Evolutionary conservation across 2,797 vertebrate genomes (phyloP).

Genomic region (Melanogrammus aeglefinus): DNA sequence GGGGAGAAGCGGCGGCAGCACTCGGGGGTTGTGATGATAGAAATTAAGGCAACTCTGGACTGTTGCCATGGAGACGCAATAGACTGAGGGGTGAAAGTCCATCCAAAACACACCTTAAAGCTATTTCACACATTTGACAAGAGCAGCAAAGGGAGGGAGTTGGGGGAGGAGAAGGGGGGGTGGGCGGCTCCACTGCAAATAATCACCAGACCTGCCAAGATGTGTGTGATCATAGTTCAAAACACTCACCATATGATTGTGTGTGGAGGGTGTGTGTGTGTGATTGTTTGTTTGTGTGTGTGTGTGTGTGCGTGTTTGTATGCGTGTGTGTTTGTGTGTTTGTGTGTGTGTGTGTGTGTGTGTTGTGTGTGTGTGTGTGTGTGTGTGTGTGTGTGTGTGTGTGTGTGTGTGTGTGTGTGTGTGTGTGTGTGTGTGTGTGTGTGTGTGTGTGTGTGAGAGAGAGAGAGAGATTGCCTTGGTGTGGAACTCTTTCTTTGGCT

Average conservation of each 20-base stretch:
- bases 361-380: slow-evolving; percentile 36
- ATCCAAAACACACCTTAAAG: slow-evolving; percentile 75
- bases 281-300: slow-evolving; percentile 9
- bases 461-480: slow-evolving; percentile 4
- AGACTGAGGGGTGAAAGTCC: slow-evolving; percentile 71
- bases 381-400: too few species aligned
- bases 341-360: slow-evolving; percentile 34
- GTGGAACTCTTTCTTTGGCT: not conserved
- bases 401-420: not conserved
- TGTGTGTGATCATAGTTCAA: slow-evolving; percentile 66
- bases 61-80: slow-evolving; percentile 68
- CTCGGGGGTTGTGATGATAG: slow-evolving; percentile 73
- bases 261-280: not conserved
- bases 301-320: slow-evolving; percentile 9
- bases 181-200: slow-evolving; percentile 53
- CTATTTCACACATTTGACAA: slow-evolving; percentile 67
- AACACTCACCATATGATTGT: slow-evolving; percentile 37
- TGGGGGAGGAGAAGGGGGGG: slow-evolving; percentile 33
- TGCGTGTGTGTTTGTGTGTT: not conserved
- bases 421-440: not conserved
- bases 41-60: slow-evolving; percentile 71
- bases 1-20: slow-evolving; percentile 64
- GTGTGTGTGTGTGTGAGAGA: not conserved
- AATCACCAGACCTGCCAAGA: slow-evolving; percentile 52
- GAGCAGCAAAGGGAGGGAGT: slow-evolving; percentile 19